Base-by-base conservation (phyloP, 2,113 vertebrate genomes). In the Gopherus flavomarginatus region DNA sequence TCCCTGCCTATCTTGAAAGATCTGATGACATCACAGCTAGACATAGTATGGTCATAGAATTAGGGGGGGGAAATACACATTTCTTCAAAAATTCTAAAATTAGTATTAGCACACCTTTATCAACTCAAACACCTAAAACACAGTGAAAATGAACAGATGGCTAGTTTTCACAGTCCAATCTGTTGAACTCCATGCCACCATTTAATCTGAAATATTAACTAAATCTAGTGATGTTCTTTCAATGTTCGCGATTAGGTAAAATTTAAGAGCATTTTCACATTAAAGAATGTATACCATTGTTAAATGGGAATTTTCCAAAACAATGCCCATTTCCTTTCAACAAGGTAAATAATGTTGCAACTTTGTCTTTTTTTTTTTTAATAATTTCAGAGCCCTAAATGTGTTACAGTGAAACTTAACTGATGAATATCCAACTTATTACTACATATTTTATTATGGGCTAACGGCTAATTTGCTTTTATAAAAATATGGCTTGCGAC, bases 41-140 rank as follows among this genome's bases (percentile, higher is more conserved):
- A 75, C 14, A 44, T 2, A 87, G 5, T 56, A 84, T 1, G 8
- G 24, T 77, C 6, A 11, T 0, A 4, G 10, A 44, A 44, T 56
- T 72, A 49, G 9, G 50, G 50, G 50, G 50, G 14, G 11, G 0
- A 8, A 12, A 11, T 24, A 81, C 83, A 90, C 87, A 12, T 0
- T 0, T 29, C 8, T 80, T 19, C 42, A 14, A 42, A 85, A 14
- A 50, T 29, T 89, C 49, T 78, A 53, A 11, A 89, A 53, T 54
- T 59, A 89, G 8, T 31, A 16, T 47, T 86, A 49, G 1, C 21
- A 69, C 5, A 27, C 86, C 78, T 44, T 53, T 65, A 65, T 65
- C 31, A 35, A 65, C 62, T 65, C 62, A 85, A 56, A 94, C 86
- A n/a, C 31, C 47, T 65, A 65, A 19, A 79, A 78, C 5, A 4